Evolutionary conservation across 1,140 invertebrate genomes (phyloP), one percentile per base, ranked within the genome.

Genomic region (Halictus rubicundus): DNA sequence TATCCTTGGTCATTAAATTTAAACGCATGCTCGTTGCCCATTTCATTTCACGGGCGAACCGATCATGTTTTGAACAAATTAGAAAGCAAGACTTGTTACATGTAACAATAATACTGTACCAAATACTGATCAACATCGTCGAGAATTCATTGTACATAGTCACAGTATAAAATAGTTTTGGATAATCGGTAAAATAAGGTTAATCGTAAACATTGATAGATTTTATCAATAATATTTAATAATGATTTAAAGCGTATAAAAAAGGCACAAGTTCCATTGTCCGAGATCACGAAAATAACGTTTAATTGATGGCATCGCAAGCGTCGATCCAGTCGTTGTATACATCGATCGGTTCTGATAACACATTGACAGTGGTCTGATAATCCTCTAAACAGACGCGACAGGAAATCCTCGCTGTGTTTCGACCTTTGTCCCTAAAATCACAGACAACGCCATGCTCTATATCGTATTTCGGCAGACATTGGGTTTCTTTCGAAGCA

Each of bases 301-400:
- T 61, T 78, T 39, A 78, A 46, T 80, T 80, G 9, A 63, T n/a
- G 49, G 93, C 94, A 94, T 98, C 98, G 94, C 98, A 99, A 1
- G 98, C 98, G 94, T 99, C 98, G 73, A 99, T 98, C 98, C 98
- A 99, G 91, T 99, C 98, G 93, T 98, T 98, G 92, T 99, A 99
- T 19, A 99, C 98, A 95, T 99, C 98, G 79, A 99, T 96, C 39
- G 98, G 96, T 92, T 99, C 98, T n/a, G 98, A 98, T 77, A 99
- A 94, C 91, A 97, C 97, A 92, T 98, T 99, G 73, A 98, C 98
- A 54, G 95, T 95, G 16, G 98, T 98, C 93, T 99, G 98, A 92
- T 97, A 99, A 91, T 98, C 97, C 94, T 99, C 98, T 86, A 97
- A 91, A 90, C 98, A 99, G 10, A 99, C 97, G 79, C 96, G 94